phyloP scores from a whole-genome alignment of 2,797 vertebrate genomes.

The Poecilia picta region DNA sequence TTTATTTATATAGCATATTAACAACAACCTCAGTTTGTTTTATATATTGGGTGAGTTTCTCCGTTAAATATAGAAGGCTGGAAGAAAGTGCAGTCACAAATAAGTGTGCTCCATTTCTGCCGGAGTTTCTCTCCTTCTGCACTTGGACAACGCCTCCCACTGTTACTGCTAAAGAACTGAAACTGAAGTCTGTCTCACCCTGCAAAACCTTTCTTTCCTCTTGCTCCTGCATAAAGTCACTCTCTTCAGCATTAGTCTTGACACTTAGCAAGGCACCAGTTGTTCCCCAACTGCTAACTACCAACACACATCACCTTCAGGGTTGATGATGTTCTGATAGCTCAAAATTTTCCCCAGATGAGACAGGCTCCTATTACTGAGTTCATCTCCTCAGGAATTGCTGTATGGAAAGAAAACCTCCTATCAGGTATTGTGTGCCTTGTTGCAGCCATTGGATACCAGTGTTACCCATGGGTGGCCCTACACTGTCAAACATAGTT shows the following conservation, averaged over 20 bases:
- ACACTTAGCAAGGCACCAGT: neutral
- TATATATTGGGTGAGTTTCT: neutral
- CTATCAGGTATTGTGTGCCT: neutral
- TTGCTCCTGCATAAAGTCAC: neutral
- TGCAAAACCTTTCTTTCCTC: neutral
- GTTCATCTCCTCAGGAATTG: neutral
- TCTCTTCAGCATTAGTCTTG: neutral
- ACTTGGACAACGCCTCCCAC: neutral
- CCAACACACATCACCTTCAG: neutral
- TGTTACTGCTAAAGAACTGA: neutral
- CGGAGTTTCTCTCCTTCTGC: neutral
- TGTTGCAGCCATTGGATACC: neutral
- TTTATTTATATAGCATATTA: no score
- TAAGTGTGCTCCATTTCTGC: neutral
- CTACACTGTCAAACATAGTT: no score
- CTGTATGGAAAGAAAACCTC: neutral
- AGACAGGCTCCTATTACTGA: neutral
- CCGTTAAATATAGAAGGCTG: neutral
- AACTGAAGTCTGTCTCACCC: neutral
- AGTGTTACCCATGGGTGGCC: neutral
- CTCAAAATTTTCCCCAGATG: neutral
- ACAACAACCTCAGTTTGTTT: no score
- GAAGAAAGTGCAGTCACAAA: neutral
- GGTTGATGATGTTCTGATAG: neutral
- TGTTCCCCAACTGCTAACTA: conserved; percentile 1